Percentiles rank a stretch among this genome's conserved stretches.
Conservation (phyloP, 2,797 vertebrate species). For the Amphiprion clarkii region DNA sequence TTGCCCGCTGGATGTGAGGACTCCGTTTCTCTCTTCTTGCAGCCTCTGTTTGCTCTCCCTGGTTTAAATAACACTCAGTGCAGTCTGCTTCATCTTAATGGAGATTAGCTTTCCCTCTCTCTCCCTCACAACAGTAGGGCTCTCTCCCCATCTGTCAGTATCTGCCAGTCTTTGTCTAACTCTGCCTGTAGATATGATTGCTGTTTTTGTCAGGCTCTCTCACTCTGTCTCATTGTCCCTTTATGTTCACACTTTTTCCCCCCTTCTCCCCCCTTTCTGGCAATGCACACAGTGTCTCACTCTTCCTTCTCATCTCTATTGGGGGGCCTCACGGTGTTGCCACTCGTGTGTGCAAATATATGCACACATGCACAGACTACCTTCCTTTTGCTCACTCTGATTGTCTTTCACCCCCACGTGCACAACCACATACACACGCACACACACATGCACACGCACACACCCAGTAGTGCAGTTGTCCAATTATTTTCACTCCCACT, state of each 20-base stretch:
- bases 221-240: conserved; percentile 35
- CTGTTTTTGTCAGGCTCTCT: conserved; percentile 48
- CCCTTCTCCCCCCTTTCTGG: background rate
- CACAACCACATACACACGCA: conserved; percentile 30
- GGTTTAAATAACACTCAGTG: conserved; percentile 58
- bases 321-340: conserved; percentile 17
- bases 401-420: conserved; percentile 50
- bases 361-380: conserved; percentile 36
- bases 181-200: conserved; percentile 48
- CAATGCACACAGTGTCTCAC: background rate
- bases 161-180: conserved; percentile 54
- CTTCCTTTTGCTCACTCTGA: conserved; percentile 44
- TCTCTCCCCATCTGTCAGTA: conserved; percentile 55
- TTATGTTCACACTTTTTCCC: conserved; percentile 24
- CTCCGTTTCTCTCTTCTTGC: background rate
- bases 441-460: conserved; percentile 34
- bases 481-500: conserved; percentile 75
- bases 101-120: conserved; percentile 37
- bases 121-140: conserved; percentile 36
- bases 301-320: conserved; percentile 28
- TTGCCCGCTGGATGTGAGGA: background rate
- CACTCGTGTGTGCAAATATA: conserved; percentile 52
- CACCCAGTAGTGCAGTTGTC: conserved; percentile 60
- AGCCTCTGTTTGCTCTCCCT: conserved; percentile 24
- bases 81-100: conserved; percentile 63